These are phyloP conservation scores for Anarhynchus alexandrinus DNA, from an alignment of 2,113 vertebrate species.

Conservation along the genomic window DNA sequence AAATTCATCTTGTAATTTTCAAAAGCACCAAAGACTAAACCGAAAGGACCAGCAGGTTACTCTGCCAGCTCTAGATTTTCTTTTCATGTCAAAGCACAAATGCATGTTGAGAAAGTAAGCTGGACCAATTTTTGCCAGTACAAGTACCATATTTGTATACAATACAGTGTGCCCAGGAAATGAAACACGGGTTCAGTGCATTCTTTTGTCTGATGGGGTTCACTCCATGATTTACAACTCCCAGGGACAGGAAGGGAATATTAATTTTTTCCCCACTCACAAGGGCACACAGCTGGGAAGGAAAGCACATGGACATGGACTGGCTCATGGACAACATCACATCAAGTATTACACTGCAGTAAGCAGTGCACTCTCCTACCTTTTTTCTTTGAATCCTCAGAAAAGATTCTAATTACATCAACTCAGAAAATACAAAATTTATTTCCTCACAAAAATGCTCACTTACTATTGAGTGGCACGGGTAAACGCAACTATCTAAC, in stretches of 20 bases:
- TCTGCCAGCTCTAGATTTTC: neutral
- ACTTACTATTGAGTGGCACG: slow-evolving; percentile 84
- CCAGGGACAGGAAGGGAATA: neutral
- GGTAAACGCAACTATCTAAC: slow-evolving; percentile 80
- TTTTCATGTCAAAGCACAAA: neutral
- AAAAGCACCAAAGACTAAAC: neutral
- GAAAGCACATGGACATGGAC: neutral
- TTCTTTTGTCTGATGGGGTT: neutral
- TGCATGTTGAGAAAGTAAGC: neutral
- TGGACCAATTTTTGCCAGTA: neutral
- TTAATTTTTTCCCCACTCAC: neutral
- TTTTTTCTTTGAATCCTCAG: neutral
- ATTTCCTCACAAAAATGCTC: neutral
- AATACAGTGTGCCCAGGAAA: neutral
- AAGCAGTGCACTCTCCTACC: neutral
- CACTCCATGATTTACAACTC: neutral
- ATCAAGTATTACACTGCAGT: neutral
- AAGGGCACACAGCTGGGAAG: neutral
- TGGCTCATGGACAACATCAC: neutral
- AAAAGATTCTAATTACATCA: neutral
- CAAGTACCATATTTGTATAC: neutral
- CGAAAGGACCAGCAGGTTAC: neutral
- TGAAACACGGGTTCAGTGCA: neutral
- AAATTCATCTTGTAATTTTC: neutral
- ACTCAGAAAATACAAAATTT: neutral